phyloP scores from a whole-genome alignment of 2,888 invertebrate species.

The Drosophila subquinaria region DNA sequence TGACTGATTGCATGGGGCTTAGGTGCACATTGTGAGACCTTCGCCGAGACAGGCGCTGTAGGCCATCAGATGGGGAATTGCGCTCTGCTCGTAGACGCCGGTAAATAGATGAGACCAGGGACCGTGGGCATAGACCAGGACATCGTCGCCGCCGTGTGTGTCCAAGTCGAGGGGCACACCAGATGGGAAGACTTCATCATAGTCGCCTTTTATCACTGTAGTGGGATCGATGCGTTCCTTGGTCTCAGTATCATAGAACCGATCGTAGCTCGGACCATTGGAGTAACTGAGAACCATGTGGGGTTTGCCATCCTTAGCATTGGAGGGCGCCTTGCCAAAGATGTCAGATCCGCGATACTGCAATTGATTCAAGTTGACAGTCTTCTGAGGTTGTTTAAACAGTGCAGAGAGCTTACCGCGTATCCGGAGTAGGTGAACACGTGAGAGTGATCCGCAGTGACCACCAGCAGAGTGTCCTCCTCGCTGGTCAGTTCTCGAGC shows the following conservation, averaged over 20 bases:
- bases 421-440: constrained; percentile 91
- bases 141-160: constrained; percentile 93
- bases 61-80: constrained; percentile 91
- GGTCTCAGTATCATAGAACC: constrained; percentile 70
- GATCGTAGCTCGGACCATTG: constrained; percentile 89
- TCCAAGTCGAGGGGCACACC: constrained; percentile 86
- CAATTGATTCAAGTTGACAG: background rate
- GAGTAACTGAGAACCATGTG: constrained; percentile 91
- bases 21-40: constrained; percentile 85
- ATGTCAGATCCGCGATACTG: constrained; percentile 80
- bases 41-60: constrained; percentile 91
- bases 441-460: constrained; percentile 93
- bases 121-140: constrained; percentile 91
- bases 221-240: constrained; percentile 80
- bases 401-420: constrained; percentile 84
- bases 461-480: constrained; percentile 92
- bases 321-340: constrained; percentile 66
- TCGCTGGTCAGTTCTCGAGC: constrained; percentile 88
- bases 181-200: constrained; percentile 86
- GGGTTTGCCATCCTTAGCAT: constrained; percentile 87
- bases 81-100: constrained; percentile 92
- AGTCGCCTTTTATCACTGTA: constrained; percentile 57
- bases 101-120: constrained; percentile 93
- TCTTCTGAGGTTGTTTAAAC: background rate
- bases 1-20: background rate